A percentile compares a stretch with the other conserved stretches of the same genome.
These are phyloP conservation scores for Lepidurus apus DNA, from an alignment of 1,140 invertebrate species.

Conservation along the genomic window DNA sequence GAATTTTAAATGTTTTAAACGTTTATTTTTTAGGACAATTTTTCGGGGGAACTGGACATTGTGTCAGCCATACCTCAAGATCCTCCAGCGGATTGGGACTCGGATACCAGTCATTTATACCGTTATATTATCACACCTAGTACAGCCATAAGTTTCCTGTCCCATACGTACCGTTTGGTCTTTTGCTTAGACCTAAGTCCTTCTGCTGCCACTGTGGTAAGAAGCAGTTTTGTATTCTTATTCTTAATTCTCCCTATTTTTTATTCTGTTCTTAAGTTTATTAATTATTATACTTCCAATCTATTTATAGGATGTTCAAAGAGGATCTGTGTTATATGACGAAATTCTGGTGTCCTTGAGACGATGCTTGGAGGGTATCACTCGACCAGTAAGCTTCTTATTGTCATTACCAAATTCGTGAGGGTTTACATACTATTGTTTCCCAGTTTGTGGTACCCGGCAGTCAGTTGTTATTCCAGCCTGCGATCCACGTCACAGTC, in stretches of 20 bases:
- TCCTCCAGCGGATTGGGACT: constrained; percentile 48
- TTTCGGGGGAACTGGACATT: constrained; percentile 55
- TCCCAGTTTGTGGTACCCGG: constrained; percentile 64
- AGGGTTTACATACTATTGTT: background rate
- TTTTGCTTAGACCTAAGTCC: constrained; percentile 77
- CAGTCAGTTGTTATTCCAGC: constrained; percentile 57
- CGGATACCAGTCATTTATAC: constrained; percentile 51
- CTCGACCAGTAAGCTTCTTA: constrained; percentile 55
- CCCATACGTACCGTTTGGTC: constrained; percentile 60
- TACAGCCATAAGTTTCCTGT: constrained; percentile 51
- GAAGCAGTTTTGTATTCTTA: constrained; percentile 35
- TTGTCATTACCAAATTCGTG: constrained; percentile 31
- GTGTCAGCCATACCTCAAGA: constrained; percentile 58
- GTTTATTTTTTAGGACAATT: constrained; percentile 42
- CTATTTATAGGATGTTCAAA: constrained; percentile 54
- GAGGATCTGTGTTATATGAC: constrained; percentile 62
- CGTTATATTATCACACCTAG: constrained; percentile 51
- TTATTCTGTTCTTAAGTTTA: background rate
- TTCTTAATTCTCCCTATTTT: too few species aligned
- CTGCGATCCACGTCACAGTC: constrained; percentile 69
- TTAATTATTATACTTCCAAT: background rate
- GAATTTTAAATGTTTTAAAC: background rate
- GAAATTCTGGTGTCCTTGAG: constrained; percentile 60
- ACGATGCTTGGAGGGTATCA: constrained; percentile 57
- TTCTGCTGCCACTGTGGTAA: constrained; percentile 64